Evolutionary conservation across 2,797 vertebrate genomes (phyloP).

Genomic region (Urosaurus nigricauda): DNA sequence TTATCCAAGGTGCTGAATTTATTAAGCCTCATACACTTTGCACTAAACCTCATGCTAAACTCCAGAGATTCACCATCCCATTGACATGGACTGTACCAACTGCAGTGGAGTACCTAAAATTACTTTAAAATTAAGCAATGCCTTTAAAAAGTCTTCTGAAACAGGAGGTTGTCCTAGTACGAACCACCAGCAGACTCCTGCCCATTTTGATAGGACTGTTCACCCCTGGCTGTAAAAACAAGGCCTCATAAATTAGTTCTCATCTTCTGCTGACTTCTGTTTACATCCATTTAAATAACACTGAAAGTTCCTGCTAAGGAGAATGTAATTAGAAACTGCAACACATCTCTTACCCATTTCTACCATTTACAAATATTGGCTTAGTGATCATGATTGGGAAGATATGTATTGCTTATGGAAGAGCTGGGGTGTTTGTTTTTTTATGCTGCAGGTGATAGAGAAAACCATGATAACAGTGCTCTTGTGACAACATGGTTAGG

Average conservation of each 20-base stretch:
- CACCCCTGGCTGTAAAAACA: not conserved
- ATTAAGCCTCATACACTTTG: no score
- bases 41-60: no score
- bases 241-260: not conserved
- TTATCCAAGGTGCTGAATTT: no score
- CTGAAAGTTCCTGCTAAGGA: not conserved
- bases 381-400: not conserved
- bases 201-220: not conserved
- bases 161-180: not conserved
- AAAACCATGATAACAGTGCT: no score
- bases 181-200: not conserved
- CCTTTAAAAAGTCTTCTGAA: not conserved
- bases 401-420: not conserved
- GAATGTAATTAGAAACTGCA: not conserved
- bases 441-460: not conserved
- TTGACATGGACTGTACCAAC: no score
- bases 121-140: not conserved
- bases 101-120: no score
- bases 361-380: not conserved
- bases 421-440: not conserved
- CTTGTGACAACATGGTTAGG: not conserved
- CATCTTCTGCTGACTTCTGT: not conserved
- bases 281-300: not conserved
- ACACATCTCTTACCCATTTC: not conserved
- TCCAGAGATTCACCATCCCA: no score